Base-by-base conservation (phyloP, 1,140 invertebrate genomes). In the Camponotus pennsylvanicus region DNA sequence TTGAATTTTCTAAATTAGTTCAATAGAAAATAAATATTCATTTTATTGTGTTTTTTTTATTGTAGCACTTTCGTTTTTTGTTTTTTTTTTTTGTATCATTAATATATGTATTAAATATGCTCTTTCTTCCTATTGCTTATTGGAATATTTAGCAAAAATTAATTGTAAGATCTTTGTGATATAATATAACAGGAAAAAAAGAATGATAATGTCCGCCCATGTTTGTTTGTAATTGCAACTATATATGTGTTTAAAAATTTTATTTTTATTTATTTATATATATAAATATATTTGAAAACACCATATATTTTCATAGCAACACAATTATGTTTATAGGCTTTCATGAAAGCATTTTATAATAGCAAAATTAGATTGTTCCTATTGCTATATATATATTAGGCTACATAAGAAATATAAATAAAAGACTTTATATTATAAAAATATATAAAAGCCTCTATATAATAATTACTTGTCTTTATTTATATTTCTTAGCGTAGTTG, bases 1-100 rank as follows among this genome's bases (percentile, higher is more conserved):
- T 94, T 84, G 93, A 95, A 93, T 94, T 94, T 78, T 92, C 91
- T 82, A 94, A 94, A 92, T 89, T 95, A 92, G 91, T 95, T 85
- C 88, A 92, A 88, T 93, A 85, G 86, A 4, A 52, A 88, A 40
- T 75, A 7, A 88, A 37, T 82, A 71, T 73, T 27, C 11, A 49
- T 86, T 66, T 86, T 42, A 84, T 45, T 80, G 27, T 71, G 3
- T 1, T 75, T 89, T 86, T 84, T 37, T 73, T 11, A n/a, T 78
- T 88, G n/a, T 73, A 66, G 49, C 52, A 3, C 37, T 89, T 27
- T 82, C 71, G 57, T 78, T 85, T 87, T 67, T 21, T n/a, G n/a
- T n/a, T 0, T 27, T 27, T 27, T 27, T 27, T 27, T 11, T 69
- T 7, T 18, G 42, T 55, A 55, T 69, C 63, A 45, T 57, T 15